Conservation (phyloP, 2,113 vertebrate genomes). For the Epinephelus lanceolatus region DNA sequence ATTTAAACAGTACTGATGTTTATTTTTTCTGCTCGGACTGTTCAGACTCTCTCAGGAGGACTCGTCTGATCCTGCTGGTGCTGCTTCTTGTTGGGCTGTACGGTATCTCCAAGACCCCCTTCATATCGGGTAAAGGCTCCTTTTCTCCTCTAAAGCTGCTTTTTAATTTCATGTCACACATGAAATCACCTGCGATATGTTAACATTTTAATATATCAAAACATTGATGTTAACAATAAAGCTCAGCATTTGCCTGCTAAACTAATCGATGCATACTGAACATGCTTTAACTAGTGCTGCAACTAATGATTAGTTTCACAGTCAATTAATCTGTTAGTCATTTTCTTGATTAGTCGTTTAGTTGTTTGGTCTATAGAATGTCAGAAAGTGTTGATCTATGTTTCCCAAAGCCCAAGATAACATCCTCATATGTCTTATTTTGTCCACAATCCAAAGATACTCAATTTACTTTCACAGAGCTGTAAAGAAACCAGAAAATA, state of each 20-base stretch:
- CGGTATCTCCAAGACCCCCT: conserved; percentile 92
- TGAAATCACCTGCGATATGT: neutral
- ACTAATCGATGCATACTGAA: conserved; percentile 1
- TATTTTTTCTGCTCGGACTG: conserved; percentile 39
- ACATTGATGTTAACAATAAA: neutral
- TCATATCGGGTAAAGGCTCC: conserved; percentile 93
- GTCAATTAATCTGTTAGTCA: too few species aligned
- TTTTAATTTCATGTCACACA: neutral
- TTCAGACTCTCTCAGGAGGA: conserved; percentile 93
- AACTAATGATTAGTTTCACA: too few species aligned
- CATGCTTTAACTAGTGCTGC: too few species aligned
- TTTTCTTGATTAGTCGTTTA: too few species aligned
- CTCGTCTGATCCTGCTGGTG: conserved; percentile 91
- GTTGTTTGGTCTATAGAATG: too few species aligned
- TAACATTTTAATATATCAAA: conserved; percentile 1
- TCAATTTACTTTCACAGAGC: too few species aligned
- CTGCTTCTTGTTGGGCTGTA: conserved; percentile 90
- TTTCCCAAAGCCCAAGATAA: too few species aligned
- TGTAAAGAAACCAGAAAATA: too few species aligned
- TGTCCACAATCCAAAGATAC: too few species aligned
- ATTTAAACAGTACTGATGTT: neutral
- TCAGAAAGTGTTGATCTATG: too few species aligned
- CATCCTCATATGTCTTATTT: too few species aligned
- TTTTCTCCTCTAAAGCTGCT: conserved; percentile 38
- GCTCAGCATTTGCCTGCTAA: neutral